A percentile compares a stretch with the other conserved stretches of the same genome.
phyloP scores from a whole-genome alignment of 2,888 invertebrate species.

The Laothoe populi region DNA sequence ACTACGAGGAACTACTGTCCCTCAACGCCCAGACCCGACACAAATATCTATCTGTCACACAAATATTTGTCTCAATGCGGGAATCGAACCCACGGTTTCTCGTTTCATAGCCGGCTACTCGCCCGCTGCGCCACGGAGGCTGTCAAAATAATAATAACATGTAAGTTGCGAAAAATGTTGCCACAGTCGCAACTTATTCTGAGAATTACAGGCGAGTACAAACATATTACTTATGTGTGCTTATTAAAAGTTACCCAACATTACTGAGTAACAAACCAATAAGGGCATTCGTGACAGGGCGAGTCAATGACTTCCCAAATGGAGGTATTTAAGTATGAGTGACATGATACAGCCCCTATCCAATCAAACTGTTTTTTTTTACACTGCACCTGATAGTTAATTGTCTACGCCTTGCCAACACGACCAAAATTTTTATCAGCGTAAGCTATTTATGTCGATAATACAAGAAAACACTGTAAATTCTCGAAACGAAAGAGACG shows the following conservation, averaged over 20 bases:
- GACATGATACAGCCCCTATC: constrained; percentile 7
- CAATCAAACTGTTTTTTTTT: not conserved
- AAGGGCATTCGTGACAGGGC: not conserved
- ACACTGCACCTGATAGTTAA: not conserved
- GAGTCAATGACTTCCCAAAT: constrained; percentile 6
- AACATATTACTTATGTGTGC: not conserved
- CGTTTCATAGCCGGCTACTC: no score
- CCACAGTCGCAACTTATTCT: not conserved
- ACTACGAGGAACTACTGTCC: no score
- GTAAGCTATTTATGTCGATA: no score
- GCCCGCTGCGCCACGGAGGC: no score
- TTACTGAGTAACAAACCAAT: constrained; percentile 12
- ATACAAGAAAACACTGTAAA: no score
- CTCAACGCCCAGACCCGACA: no score
- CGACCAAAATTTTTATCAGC: no score
- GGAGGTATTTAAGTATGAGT: not conserved
- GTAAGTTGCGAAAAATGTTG: not conserved
- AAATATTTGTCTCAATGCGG: no score
- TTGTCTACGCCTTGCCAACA: no score
- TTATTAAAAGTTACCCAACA: not conserved
- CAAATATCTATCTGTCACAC: no score
- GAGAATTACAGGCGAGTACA: not conserved
- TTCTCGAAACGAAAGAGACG: no score
- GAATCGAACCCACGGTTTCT: no score
- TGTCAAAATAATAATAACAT: not conserved